Evolutionary conservation across 2,113 vertebrate species (phyloP), one percentile per base, ranked within the genome.

Genomic region (Mugil cephalus): DNA sequence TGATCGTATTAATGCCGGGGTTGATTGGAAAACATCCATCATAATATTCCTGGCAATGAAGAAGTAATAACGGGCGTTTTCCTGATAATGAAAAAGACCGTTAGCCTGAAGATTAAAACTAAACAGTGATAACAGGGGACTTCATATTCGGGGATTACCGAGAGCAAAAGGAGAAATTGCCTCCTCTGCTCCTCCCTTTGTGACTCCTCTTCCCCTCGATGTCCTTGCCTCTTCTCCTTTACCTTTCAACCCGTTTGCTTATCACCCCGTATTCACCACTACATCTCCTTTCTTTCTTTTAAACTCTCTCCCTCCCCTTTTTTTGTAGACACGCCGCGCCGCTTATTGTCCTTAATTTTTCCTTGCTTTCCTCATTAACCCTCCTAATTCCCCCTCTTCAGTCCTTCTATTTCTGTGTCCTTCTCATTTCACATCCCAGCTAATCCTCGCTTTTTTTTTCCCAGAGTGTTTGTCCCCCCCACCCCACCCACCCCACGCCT

Each of bases 11-110:
- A 91, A 89, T 81, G 81, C 71, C n/a, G 36, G 30, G n/a, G 48
- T 68, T 86, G 90, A 90, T 92, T 89, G 80, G 84, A 84, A 69
- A 42, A 66, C 86, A 92, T 92, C 84, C 81, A 86, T 92, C 90
- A 92, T 83, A 63, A 86, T 88, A 80, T 79, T 71, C 60, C 56
- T 50, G 48, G 18, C 69, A 83, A 84, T 84, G 81, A 88, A 88
- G 86, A 88, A 78, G 87, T 87, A 90, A 87, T 87, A 89, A 84
- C 79, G 24, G 36, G 69, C 69, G 74, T 88, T 79, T 80, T 87
- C 79, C 80, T 71, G 76, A 79, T 87, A 82, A 89, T 88, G 85
- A 79, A 90, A 89, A 85, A 47, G 60, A 84, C 70, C 39, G 82
- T 83, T 69, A 73, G 64, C 66, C 70, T 69, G 80, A 73, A 77